A percentile compares a stretch with the other conserved stretches of the same genome.
Evolutionary conservation across 1,140 invertebrate genomes (phyloP).

Genomic region (Pygmarrhopalites habei): DNA sequence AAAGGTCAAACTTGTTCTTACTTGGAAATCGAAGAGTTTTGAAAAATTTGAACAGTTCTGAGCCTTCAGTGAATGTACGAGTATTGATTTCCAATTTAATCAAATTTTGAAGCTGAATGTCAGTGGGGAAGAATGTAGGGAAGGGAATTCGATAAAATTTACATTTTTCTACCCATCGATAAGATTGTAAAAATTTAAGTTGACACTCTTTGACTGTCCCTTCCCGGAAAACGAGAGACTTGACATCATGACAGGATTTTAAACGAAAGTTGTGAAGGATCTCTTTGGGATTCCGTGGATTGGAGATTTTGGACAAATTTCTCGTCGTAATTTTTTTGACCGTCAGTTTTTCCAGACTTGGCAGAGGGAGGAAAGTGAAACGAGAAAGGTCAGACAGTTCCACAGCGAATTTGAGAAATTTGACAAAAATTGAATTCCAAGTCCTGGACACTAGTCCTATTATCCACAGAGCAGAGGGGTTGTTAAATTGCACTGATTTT

Average conservation of each 20-base stretch:
- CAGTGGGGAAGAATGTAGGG: background rate
- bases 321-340: background rate
- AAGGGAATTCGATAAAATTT: background rate
- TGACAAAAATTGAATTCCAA: slow-evolving; percentile 57
- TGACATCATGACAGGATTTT: slow-evolving; percentile 1
- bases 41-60: background rate
- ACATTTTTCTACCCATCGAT: background rate
- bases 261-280: background rate
- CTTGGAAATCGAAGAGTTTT: background rate
- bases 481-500: no score
- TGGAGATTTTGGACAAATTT: background rate
- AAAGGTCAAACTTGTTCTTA: no score
- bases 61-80: background rate
- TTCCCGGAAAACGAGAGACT: background rate
- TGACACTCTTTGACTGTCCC: background rate
- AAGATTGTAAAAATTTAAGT: background rate
- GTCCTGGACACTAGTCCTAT: slow-evolving; percentile 86
- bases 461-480: no score
- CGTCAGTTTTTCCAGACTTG: background rate
- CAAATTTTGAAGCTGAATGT: background rate
- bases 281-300: background rate
- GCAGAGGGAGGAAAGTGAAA: background rate
- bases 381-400: background rate
- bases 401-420: background rate
- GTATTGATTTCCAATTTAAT: background rate